These are phyloP conservation scores for Menura novaehollandiae DNA, from an alignment of 2,113 vertebrate species.

Conservation along the genomic window DNA sequence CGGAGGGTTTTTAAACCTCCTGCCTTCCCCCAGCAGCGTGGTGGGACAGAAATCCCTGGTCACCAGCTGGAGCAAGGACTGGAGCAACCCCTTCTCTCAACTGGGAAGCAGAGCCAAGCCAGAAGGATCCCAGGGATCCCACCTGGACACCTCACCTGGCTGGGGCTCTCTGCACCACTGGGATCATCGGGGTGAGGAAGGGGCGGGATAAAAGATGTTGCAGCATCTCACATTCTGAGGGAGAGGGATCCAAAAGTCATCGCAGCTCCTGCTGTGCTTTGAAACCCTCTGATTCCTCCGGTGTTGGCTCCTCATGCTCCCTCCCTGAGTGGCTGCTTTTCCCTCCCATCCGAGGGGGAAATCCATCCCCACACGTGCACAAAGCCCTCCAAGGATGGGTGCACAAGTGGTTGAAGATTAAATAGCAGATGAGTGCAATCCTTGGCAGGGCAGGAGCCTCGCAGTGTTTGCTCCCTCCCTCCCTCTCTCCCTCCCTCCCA, in stretches of 20 bases:
- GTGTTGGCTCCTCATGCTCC: background rate
- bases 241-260: background rate
- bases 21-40: background rate
- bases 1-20: background rate
- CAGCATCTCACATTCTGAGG: background rate
- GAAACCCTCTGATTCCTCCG: background rate
- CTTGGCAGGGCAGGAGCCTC: background rate
- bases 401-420: background rate
- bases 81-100: background rate
- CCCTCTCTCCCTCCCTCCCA: background rate
- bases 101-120: background rate
- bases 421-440: background rate
- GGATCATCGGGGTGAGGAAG: accelerated
- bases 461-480: background rate
- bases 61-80: background rate
- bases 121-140: background rate
- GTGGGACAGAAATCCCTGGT: background rate
- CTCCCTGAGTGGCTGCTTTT: background rate
- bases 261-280: background rate
- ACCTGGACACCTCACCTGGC: background rate
- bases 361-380: accelerated
- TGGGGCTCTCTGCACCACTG: background rate
- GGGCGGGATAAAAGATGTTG: accelerated
- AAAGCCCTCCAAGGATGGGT: background rate
- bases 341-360: background rate